phyloP scores from a whole-genome alignment of 2,113 vertebrate species.

The Melozone crissalis region DNA sequence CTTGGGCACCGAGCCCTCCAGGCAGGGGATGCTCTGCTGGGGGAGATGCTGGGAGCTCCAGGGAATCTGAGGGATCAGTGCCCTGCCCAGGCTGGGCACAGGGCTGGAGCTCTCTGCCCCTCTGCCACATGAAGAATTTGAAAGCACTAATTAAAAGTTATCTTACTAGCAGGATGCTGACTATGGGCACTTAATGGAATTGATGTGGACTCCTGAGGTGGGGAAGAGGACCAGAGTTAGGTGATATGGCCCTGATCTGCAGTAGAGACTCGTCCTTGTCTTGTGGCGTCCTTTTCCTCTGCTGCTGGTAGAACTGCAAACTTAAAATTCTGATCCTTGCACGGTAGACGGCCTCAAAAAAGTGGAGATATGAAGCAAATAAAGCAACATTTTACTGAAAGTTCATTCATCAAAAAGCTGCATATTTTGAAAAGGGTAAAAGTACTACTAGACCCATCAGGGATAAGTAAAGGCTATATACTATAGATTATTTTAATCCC shows the following conservation, averaged over 20 bases:
- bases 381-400: constrained; percentile 96
- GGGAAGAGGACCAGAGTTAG: neutral
- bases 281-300: neutral
- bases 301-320: neutral
- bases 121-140: neutral
- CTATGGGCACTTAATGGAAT: neutral
- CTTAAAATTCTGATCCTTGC: constrained; percentile 76
- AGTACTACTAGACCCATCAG: constrained; percentile 97
- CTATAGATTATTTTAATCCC: constrained; percentile 99
- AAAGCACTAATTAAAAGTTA: neutral
- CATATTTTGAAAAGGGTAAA: constrained; percentile 99
- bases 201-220: neutral
- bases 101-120: neutral
- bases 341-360: constrained; percentile 81
- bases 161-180: neutral
- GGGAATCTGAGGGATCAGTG: neutral
- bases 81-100: neutral
- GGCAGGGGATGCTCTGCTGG: neutral
- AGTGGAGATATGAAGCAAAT: constrained; percentile 87
- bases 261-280: neutral
- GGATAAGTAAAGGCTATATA: constrained; percentile 99
- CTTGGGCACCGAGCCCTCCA: neutral
- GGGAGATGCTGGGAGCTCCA: neutral
- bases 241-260: neutral
- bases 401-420: constrained; percentile 99